These are phyloP conservation scores for Acronicta alni DNA, from an alignment of 2,888 invertebrate species.

Conservation along the genomic window DNA sequence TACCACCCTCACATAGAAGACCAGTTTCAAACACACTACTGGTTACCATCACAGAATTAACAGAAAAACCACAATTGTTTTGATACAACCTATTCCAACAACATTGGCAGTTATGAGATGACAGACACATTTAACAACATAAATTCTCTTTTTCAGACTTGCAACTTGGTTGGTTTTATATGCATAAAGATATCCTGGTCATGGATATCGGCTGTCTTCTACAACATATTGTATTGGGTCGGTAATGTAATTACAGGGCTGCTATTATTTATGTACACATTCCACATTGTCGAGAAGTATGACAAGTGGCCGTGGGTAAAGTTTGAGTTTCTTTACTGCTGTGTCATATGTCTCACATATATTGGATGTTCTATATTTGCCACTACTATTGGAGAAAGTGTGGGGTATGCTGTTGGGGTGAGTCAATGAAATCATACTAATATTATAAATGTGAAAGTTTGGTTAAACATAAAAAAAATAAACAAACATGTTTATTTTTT, in stretches of 20 bases:
- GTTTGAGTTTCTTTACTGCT: slow-evolving; percentile 93
- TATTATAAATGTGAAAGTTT: background rate
- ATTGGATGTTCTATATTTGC: slow-evolving; percentile 93
- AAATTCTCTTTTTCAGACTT: slow-evolving; percentile 81
- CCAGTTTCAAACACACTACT: no score
- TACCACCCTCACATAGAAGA: no score
- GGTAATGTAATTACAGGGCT: slow-evolving; percentile 94
- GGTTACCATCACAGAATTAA: no score
- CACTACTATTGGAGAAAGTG: slow-evolving; percentile 89
- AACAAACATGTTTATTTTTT: no score
- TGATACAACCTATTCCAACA: background rate
- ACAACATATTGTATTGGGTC: slow-evolving; percentile 93
- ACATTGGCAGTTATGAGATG: no score
- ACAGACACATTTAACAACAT: no score
- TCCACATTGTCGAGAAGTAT: slow-evolving; percentile 95
- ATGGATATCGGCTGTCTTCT: slow-evolving; percentile 92
- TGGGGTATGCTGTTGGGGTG: slow-evolving; percentile 93
- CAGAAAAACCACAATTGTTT: no score
- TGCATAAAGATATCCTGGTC: slow-evolving; percentile 91
- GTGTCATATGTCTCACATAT: slow-evolving; percentile 91
- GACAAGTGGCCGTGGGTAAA: slow-evolving; percentile 95
- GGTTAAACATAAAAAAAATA: background rate
- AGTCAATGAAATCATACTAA: slow-evolving; percentile 70
- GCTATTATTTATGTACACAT: slow-evolving; percentile 93
- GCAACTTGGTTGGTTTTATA: slow-evolving; percentile 94